These are phyloP conservation scores for Catostylus mosaicus DNA, from an alignment of 30 jellyfish, hydroid and myxozoan species.

Conservation along the genomic window DNA sequence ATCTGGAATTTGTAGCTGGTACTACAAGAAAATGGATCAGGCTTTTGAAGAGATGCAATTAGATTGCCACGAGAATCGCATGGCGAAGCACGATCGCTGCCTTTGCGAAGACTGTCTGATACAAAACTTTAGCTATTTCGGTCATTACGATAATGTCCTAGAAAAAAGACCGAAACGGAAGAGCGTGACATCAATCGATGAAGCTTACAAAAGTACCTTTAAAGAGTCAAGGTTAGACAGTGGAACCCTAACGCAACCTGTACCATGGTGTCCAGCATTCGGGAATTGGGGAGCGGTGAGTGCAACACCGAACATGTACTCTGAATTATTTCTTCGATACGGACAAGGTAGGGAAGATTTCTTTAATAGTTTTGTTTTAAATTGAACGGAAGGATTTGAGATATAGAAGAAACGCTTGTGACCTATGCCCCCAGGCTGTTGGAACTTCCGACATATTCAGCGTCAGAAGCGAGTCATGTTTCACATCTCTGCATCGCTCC, in stretches of 20 bases:
- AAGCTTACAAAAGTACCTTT: neutral
- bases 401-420: too few relatives aligned
- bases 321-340: conserved; percentile 8
- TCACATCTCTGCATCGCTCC: too few relatives aligned
- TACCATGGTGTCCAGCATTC: conserved; percentile 6
- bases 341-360: neutral
- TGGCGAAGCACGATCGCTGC: conserved; percentile 29
- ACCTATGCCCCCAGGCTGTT: too few relatives aligned
- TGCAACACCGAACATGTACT: neutral
- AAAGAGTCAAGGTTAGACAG: conserved; percentile 17
- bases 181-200: conserved; percentile 45
- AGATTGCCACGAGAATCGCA: conserved; percentile 16
- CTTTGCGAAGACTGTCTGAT: conserved; percentile 47
- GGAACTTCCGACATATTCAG: too few relatives aligned
- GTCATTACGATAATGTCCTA: conserved; percentile 6
- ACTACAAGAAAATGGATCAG: neutral
- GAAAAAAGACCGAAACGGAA: conserved; percentile 38
- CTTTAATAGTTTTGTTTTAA: too few relatives aligned
- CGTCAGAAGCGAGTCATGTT: too few relatives aligned
- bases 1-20: neutral
- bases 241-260: neutral
- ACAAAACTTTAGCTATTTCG: conserved; percentile 22
- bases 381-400: neutral
- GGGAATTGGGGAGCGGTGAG: conserved; percentile 2
- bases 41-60: conserved; percentile 20